phyloP scores from a whole-genome alignment of 1,140 invertebrate genomes.

The Zaprionus kolodkinae region DNA sequence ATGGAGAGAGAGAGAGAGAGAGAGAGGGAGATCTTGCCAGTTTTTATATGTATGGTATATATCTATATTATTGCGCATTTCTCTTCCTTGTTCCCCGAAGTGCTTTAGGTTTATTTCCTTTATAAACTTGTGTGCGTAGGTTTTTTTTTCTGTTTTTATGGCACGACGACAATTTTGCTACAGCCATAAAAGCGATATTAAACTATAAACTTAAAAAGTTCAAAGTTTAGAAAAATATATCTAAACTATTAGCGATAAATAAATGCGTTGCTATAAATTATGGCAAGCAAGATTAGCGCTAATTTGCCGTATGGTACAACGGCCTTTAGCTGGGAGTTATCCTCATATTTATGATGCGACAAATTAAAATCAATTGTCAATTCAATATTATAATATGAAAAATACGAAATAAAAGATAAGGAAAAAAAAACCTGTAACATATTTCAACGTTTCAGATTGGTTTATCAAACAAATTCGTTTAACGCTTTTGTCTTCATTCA shows the following conservation, averaged over 20 bases:
- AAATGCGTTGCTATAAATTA: not conserved
- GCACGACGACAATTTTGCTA: not conserved
- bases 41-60: conserved; percentile 33
- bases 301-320: conserved; percentile 16
- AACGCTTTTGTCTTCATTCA: conserved; percentile 36
- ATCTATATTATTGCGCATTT: conserved; percentile 41
- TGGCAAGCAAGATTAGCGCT: not conserved
- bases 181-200: conserved; percentile 53
- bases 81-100: conserved; percentile 28
- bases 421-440: conserved; percentile 40
- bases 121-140: conserved; percentile 42
- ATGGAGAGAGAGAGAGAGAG: conserved; percentile 12
- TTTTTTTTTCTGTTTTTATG: conserved; percentile 54
- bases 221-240: not conserved
- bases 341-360: conserved; percentile 34
- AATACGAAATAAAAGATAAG: conserved; percentile 25
- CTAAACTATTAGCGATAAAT: not conserved
- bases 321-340: conserved; percentile 34
- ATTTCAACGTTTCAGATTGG: conserved; percentile 20
- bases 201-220: conserved; percentile 53
- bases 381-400: conserved; percentile 27
- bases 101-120: conserved; percentile 59
- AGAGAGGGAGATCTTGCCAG: conserved; percentile 28
- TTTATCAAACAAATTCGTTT: conserved; percentile 30
- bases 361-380: conserved; percentile 41